Evolutionary conservation across 2,888 invertebrate species (phyloP).

Genomic region (Drosophila birchii): DNA sequence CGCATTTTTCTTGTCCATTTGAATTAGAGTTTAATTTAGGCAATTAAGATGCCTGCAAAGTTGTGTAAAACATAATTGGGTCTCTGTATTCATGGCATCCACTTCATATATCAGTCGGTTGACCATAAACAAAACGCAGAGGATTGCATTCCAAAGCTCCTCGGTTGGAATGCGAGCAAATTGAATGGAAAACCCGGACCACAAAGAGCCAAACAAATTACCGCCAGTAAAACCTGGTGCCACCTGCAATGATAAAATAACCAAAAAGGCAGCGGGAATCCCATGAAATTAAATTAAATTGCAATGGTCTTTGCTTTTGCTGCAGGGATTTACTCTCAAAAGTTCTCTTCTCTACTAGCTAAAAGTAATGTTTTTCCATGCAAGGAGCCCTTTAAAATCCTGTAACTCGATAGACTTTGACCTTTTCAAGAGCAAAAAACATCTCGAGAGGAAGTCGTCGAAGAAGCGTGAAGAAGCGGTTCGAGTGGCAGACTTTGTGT

Average conservation of each 20-base stretch:
- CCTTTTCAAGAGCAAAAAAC: slow-evolving; percentile 52
- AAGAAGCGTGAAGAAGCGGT: slow-evolving; percentile 27
- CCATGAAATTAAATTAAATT: slow-evolving; percentile 18
- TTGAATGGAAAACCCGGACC: slow-evolving; percentile 21
- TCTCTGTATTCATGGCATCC: slow-evolving; percentile 4
- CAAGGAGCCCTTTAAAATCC: slow-evolving; percentile 10
- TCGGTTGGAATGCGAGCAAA: slow-evolving; percentile 7
- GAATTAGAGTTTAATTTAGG: neutral
- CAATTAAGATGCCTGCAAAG: neutral
- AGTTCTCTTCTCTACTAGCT: slow-evolving; percentile 9
- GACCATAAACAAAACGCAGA: slow-evolving; percentile 15
- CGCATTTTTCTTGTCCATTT: neutral
- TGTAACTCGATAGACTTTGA: slow-evolving; percentile 58
- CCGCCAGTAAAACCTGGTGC: slow-evolving; percentile 7
- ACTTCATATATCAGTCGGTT: neutral
- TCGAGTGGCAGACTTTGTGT: slow-evolving; percentile 62
- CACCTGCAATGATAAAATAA: slow-evolving; percentile 10
- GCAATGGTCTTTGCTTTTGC: neutral
- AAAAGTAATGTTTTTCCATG: neutral
- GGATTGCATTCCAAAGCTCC: slow-evolving; percentile 5
- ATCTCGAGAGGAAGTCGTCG: slow-evolving; percentile 10
- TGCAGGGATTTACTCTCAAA: slow-evolving; percentile 7
- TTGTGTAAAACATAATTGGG: slow-evolving; percentile 1
- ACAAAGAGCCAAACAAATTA: slow-evolving; percentile 13
- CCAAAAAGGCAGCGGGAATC: slow-evolving; percentile 2